These are phyloP conservation scores for Ephydatia muelleri DNA, from an alignment of 37 sponge, comb jelly and placozoan species.

Conservation along the genomic window DNA sequence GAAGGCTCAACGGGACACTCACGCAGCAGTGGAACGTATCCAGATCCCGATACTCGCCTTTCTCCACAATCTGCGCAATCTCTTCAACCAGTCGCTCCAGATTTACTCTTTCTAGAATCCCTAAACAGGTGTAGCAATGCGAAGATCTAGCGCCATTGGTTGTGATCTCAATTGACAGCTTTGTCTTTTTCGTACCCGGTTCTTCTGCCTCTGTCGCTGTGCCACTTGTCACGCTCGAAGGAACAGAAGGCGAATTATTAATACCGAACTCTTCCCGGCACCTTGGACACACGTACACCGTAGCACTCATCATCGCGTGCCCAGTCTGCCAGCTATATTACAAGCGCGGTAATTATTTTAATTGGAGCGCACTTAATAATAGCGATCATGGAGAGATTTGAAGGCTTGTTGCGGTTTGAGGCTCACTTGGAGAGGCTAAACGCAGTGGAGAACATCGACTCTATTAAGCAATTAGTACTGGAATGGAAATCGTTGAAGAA, in stretches of 20 bases:
- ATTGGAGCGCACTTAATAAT: background rate
- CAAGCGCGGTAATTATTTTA: background rate
- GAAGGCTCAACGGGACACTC: slow-evolving; percentile 30
- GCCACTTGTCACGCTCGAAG: background rate
- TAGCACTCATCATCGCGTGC: background rate
- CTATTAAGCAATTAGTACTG: background rate
- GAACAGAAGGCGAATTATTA: background rate
- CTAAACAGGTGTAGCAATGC: slow-evolving; percentile 35
- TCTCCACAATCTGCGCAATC: slow-evolving; percentile 15
- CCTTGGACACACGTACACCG: slow-evolving; percentile 5
- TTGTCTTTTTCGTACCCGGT: background rate
- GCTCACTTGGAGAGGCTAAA: background rate
- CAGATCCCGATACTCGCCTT: slow-evolving; percentile 30
- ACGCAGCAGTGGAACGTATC: slow-evolving; percentile 35
- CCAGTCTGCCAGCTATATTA: background rate
- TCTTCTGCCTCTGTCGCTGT: slow-evolving; percentile 7
- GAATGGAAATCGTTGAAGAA: background rate
- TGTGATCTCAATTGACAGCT: background rate
- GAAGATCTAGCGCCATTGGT: background rate
- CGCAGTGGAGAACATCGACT: background rate
- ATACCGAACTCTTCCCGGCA: slow-evolving; percentile 15
- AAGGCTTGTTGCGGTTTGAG: background rate
- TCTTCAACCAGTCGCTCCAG: slow-evolving; percentile 5
- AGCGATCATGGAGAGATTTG: background rate
- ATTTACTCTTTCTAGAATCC: slow-evolving; percentile 16